Evolutionary conservation across 2,888 invertebrate genomes (phyloP).

Genomic region (Busseola fusca): DNA sequence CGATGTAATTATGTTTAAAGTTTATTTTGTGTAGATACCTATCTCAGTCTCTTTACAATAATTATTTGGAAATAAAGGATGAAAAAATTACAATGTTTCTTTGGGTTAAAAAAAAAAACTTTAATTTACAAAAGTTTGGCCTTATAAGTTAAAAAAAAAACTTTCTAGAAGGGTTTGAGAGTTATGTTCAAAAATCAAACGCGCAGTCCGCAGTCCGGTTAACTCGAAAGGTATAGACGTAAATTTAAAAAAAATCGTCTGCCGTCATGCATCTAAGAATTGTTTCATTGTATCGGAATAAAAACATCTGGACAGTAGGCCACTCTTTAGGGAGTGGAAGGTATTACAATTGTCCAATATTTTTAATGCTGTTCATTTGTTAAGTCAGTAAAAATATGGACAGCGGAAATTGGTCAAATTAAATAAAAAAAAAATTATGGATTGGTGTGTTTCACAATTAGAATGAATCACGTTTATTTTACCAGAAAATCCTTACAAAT

Average conservation of each 20-base stretch:
- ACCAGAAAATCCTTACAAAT: background rate
- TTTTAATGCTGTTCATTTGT: background rate
- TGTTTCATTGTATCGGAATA: background rate
- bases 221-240: no score
- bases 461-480: background rate
- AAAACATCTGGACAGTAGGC: background rate
- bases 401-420: background rate
- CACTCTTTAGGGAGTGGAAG: background rate
- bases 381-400: background rate
- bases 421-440: background rate
- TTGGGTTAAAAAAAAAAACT: no score
- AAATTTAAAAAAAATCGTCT: background rate
- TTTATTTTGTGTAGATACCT: conserved; percentile 5
- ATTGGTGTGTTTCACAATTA: background rate
- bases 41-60: background rate
- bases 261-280: background rate
- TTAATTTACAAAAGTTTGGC: background rate
- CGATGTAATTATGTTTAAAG: conserved; percentile 84
- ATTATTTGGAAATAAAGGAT: no score
- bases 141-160: no score
- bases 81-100: no score
- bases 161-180: no score
- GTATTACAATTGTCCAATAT: background rate
- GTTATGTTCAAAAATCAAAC: background rate
- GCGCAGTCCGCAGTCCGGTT: background rate